Base-by-base conservation (phyloP, 1,140 invertebrate species). In the Drosophila takahashii region DNA sequence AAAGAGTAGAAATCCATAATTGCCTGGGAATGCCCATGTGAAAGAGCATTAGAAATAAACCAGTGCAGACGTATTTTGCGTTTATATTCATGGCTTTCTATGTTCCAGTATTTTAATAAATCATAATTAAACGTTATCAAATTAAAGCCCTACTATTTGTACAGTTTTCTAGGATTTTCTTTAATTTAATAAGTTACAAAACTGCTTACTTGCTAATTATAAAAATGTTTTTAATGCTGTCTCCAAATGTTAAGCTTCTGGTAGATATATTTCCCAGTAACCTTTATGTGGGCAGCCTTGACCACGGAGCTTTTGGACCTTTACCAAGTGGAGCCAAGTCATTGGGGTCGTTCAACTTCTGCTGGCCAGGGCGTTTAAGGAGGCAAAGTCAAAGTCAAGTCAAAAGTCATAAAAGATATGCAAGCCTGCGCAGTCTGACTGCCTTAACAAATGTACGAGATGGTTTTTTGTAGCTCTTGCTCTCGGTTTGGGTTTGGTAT, bases 381-480 rank as follows among this genome's bases (percentile, higher is more conserved):
- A 77, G 73, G 60, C 54, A 76, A 52, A 83, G 83, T 81, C 62
- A 73, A 73, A 84, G 80, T 60, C 80, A 80, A 85, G 81, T 85
- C 81, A 86, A 87, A 86, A 86, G 81, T 86, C 81, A 86, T 87
- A 86, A 86, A 86, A 86, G 79, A 86, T 86, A 87, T 87, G 81
- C 81, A 86, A 65, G 73, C 77, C 57, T 32, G 48, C 22, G 42
- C 36, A 75, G 70, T 39, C 48, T 32, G 56, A 16, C 45, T 72
- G 78, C 81, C 78, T 58, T 54, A 84, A 84, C 77, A 76, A 64
- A 70, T 79, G 71, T 76, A 67, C 64, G 57, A 66, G 66, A 70
- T 71, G 67, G 67, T 57, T 71, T 65, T 70, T 27, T 48, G 57
- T 34, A 70, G 64, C 67, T 44, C 34, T 22, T 13, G 27, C 34